phyloP scores from a whole-genome alignment of 92 coral and sea anemone species.

The Pocillopora meandrina region DNA sequence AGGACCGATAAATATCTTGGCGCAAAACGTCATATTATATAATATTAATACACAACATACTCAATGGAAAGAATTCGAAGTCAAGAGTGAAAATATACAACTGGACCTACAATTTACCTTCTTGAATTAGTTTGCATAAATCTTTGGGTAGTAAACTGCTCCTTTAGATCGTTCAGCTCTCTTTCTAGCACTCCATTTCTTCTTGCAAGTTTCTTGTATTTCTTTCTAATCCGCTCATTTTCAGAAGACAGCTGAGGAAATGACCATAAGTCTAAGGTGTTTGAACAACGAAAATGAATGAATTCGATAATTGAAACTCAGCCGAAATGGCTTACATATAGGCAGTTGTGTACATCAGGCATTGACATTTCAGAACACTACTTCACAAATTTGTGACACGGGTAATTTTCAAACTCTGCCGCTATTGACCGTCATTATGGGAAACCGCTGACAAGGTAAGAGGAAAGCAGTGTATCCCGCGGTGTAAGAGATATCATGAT shows the following conservation, averaged over 20 bases:
- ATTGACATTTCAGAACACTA: conserved; percentile 44
- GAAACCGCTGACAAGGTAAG: conserved; percentile 20
- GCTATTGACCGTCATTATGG: conserved; percentile 38
- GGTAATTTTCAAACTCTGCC: conserved; percentile 29
- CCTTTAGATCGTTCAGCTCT: conserved; percentile 68
- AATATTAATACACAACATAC: too few species aligned
- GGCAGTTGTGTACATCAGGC: conserved; percentile 82
- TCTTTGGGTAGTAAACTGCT: conserved; percentile 46
- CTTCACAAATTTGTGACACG: neutral
- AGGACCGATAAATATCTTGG: too few species aligned
- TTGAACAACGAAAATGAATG: neutral
- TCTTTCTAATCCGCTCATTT: conserved; percentile 80
- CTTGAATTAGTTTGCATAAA: conserved; percentile 44
- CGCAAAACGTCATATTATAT: too few species aligned
- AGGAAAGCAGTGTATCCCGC: neutral
- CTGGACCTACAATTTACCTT: conserved; percentile 41
- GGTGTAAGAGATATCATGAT: neutral
- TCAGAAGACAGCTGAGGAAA: conserved; percentile 73
- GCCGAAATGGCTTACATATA: conserved; percentile 55
- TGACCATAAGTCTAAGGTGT: neutral
- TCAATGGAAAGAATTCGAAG: neutral
- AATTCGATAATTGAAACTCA: neutral
- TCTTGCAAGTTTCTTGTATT: conserved; percentile 80
- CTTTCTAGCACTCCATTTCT: conserved; percentile 67
- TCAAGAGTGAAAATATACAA: neutral